Evolutionary conservation across 1,140 invertebrate genomes (phyloP).

Genomic region (Rhopalosiphum padi): DNA sequence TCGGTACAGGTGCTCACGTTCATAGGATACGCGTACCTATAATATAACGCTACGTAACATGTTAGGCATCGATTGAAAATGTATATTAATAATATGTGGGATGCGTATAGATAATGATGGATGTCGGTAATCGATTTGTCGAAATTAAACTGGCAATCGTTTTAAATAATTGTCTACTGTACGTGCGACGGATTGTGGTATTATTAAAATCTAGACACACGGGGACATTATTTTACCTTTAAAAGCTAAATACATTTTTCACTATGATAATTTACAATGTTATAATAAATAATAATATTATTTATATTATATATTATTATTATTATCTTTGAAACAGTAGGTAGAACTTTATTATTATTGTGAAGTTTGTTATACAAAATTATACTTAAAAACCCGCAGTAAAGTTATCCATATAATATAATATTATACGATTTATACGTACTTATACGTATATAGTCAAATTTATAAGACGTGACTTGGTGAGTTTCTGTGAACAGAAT

Average conservation of each 20-base stretch:
- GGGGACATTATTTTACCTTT: background rate
- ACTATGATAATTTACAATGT: background rate
- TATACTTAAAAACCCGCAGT: background rate
- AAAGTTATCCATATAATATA: background rate
- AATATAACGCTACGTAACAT: background rate
- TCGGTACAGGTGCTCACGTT: background rate
- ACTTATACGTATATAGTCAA: background rate
- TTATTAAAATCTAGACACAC: background rate
- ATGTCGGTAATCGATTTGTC: background rate
- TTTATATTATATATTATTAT: background rate
- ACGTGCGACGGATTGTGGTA: background rate
- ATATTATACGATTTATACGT: background rate
- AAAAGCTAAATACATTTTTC: background rate
- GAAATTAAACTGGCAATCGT: background rate
- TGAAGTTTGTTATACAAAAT: background rate
- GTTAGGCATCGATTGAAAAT: background rate
- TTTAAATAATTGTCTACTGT: background rate
- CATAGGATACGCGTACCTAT: background rate
- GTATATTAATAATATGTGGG: background rate
- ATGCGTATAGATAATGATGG: slow-evolving; percentile 1
- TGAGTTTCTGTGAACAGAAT: background rate
- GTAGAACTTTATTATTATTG: background rate
- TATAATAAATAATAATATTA: background rate
- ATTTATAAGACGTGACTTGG: background rate
- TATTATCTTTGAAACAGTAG: background rate